Evolutionary conservation across 2,797 vertebrate genomes (phyloP).

Genomic region (Balearica regulorum): DNA sequence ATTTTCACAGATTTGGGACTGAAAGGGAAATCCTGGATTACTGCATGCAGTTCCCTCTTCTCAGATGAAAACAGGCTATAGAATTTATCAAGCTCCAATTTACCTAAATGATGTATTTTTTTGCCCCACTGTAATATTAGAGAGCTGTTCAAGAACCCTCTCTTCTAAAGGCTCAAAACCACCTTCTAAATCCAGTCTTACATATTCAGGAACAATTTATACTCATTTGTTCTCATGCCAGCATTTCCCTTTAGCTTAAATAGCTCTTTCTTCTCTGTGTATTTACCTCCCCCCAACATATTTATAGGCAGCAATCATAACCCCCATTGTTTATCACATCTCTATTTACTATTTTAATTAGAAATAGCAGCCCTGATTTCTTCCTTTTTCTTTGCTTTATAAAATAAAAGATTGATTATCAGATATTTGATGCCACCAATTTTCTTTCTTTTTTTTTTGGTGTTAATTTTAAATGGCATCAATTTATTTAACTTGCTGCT

Average conservation of each 20-base stretch:
- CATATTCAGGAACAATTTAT: neutral
- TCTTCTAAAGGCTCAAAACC: neutral
- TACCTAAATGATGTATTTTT: neutral
- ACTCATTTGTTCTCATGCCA: neutral
- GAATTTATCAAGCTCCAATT: neutral
- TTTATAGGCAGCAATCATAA: constrained; percentile 52
- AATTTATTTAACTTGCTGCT: constrained; percentile 46
- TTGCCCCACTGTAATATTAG: neutral
- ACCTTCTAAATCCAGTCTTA: neutral
- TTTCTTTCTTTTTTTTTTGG: neutral
- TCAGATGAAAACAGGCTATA: neutral
- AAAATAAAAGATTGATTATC: constrained; percentile 53
- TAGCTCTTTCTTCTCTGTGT: neutral
- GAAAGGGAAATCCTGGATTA: neutral
- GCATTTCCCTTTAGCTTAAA: constrained; percentile 20
- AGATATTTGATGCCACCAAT: constrained; percentile 11
- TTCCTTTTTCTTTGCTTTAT: constrained; percentile 16
- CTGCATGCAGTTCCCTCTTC: neutral
- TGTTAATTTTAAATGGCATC: constrained; percentile 45
- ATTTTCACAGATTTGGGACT: neutral
- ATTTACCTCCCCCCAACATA: neutral
- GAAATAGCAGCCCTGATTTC: constrained; percentile 19
- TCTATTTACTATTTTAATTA: constrained; percentile 47
- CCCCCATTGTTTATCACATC: constrained; percentile 33
- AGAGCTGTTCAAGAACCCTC: neutral